These are phyloP conservation scores for Archocentrus centrarchus DNA, from an alignment of 2,113 vertebrate species.

Conservation along the genomic window DNA sequence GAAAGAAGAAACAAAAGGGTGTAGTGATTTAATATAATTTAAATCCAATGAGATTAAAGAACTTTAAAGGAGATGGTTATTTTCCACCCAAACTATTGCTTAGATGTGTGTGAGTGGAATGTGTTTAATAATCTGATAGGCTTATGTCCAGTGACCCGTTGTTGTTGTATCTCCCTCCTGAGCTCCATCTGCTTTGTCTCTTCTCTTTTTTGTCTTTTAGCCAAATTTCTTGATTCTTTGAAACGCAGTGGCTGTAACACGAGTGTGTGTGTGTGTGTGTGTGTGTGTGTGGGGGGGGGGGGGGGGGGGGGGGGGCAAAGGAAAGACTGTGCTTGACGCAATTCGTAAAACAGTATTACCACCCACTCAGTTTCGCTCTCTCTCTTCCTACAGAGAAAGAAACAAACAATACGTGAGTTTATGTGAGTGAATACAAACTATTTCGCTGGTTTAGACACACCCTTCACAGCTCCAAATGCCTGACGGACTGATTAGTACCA, in stretches of 20 bases:
- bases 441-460: constrained; percentile 1
- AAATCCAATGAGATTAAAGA: background rate
- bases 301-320: background rate
- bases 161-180: constrained; percentile 39
- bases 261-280: background rate
- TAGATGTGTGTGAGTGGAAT: constrained; percentile 33
- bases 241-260: constrained; percentile 20
- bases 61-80: background rate
- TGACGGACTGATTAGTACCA: background rate
- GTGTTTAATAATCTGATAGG: constrained; percentile 53
- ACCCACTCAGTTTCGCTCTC: background rate
- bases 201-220: constrained; percentile 20
- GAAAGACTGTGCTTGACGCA: background rate
- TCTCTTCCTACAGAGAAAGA: background rate
- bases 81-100: background rate
- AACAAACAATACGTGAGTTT: background rate
- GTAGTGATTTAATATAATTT: background rate
- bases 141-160: constrained; percentile 54
- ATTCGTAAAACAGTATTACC: background rate
- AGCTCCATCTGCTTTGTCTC: constrained; percentile 35
- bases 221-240: constrained; percentile 33
- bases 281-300: too few relatives aligned
- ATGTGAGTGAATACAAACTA: background rate
- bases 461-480: background rate
- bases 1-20: background rate